Evolutionary conservation across 2,888 invertebrate species (phyloP).

Genomic region (Volucella bombylans): DNA sequence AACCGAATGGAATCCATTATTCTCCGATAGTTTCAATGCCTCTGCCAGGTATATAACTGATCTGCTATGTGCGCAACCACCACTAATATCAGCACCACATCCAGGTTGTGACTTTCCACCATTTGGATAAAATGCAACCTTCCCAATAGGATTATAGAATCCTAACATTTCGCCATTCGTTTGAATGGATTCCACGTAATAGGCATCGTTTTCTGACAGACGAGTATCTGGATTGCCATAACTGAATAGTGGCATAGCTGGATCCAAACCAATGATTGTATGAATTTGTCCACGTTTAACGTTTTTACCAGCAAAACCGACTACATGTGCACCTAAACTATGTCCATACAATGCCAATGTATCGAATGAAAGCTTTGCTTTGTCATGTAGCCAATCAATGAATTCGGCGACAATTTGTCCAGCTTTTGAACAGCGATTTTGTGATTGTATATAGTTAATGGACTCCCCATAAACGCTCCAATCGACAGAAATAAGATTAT

Average conservation of each 20-base stretch:
- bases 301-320: constrained; percentile 84
- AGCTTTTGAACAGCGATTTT: constrained; percentile 78
- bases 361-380: constrained; percentile 83
- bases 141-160: constrained; percentile 75
- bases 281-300: constrained; percentile 83
- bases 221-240: constrained; percentile 50
- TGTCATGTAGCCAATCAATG: constrained; percentile 81
- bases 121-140: constrained; percentile 83
- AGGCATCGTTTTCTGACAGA: constrained; percentile 68
- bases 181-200: constrained; percentile 75
- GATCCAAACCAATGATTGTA: constrained; percentile 82
- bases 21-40: constrained; percentile 75
- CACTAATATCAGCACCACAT: constrained; percentile 80
- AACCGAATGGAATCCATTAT: constrained; percentile 18
- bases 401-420: constrained; percentile 72
- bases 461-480: constrained; percentile 83
- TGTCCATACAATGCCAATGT: constrained; percentile 83
- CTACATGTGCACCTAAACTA: constrained; percentile 84
- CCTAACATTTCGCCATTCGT: constrained; percentile 74
- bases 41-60: constrained; percentile 80
- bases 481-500: constrained; percentile 85
- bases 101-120: constrained; percentile 83
- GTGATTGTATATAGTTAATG: constrained; percentile 83
- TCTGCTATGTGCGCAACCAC: constrained; percentile 80
- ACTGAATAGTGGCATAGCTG: constrained; percentile 73